Evolutionary conservation across 2,888 invertebrate species (phyloP), one percentile per base, ranked within the genome.

Genomic region (Mesoligia furuncula): DNA sequence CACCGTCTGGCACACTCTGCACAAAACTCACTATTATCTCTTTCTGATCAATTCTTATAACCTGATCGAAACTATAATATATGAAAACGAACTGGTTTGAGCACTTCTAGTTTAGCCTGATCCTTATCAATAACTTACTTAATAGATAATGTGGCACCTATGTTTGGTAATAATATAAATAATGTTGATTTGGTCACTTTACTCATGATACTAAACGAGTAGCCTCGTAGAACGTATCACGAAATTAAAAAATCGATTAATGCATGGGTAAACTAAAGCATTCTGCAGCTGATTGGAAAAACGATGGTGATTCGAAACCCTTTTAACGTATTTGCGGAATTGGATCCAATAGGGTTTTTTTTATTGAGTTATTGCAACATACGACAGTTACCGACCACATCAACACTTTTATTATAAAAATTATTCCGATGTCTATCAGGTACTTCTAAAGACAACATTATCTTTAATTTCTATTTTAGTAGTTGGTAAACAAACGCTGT

Each of bases 1-100:
- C 91, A 0, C 95, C 94, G 66, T 96, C 96, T 0, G 95, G 96
- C 0, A 96, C 96, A 72, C 96, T 96, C 96, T 96, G 88, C 1
- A 85, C 77, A 81, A 45, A 67, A 68, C 66, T 64, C 42, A 62
- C 24, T 75, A 57, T 61, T 59, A 61, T 24, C 57, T 20, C 17
- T 39, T 61, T 24, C 31, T n/a, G 64, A 65, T 42, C 13, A 51
- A 69, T 13, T 9, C 9, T 61, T 36, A 20, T 66, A 45, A 27
- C 13, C 39, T 48, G 15, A 27, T 45, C 54, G 20, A 36, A 70
- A 48, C 24, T 71, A 13, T n/a, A 39, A 13, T n/a, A 39, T 27
- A 64, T 13, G 48, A 67, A 27, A 36, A 61, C 15, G 15, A 75
- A 84, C 77, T 65, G 62, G 72, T 84, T 77, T 39, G n/a, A 73